phyloP scores from a whole-genome alignment of 2,113 vertebrate genomes.

The Megaceryle maxima region DNA sequence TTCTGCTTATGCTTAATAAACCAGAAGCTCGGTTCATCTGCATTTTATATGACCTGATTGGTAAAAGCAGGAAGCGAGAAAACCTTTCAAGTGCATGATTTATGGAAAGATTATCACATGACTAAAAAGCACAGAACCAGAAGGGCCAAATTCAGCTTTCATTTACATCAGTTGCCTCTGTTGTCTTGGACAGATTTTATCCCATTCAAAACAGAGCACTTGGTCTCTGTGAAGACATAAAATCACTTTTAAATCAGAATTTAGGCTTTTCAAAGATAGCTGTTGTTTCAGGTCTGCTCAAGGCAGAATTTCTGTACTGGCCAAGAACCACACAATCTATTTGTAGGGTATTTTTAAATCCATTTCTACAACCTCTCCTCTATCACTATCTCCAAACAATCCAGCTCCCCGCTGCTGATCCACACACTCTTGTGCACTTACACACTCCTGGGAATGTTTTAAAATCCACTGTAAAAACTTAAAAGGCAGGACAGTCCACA shows the following conservation, averaged over 20 bases:
- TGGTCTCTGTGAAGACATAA: neutral
- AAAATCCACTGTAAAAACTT: neutral
- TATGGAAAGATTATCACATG: conserved; percentile 59
- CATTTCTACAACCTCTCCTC: neutral
- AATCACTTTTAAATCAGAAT: neutral
- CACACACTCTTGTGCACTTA: no score
- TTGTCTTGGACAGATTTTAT: neutral
- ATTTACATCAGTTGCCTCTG: neutral
- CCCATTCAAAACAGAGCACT: neutral
- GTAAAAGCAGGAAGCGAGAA: conserved; percentile 75
- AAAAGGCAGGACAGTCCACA: neutral
- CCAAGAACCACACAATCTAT: neutral
- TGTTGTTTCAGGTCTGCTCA: neutral
- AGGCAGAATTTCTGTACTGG: neutral
- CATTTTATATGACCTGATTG: conserved; percentile 56
- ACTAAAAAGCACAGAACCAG: conserved; percentile 35
- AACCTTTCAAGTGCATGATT: conserved; percentile 65
- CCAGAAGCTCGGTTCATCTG: conserved; percentile 43
- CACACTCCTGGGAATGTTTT: neutral
- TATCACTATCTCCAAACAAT: neutral
- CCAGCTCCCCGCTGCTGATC: neutral
- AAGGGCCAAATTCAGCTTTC: conserved; percentile 14
- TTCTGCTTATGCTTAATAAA: neutral
- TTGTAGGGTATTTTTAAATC: neutral
- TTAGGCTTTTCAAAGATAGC: neutral